A percentile compares a stretch with the other conserved stretches of the same genome.
phyloP scores from a whole-genome alignment of 2,113 vertebrate species.

The Rhabdomys dilectus region DNA sequence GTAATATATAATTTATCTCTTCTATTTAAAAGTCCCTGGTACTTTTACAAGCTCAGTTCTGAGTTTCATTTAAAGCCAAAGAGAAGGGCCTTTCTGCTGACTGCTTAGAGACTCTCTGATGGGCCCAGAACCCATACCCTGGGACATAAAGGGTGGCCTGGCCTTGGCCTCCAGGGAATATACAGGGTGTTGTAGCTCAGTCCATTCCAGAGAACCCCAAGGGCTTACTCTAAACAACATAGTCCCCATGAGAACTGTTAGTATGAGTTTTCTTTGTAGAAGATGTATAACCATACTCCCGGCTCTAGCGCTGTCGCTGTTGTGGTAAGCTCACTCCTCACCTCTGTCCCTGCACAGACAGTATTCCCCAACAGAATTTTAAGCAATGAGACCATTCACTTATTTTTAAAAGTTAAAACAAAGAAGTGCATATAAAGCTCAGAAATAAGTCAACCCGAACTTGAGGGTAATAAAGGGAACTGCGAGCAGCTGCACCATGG shows the following conservation, averaged over 20 bases:
- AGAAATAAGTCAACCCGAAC: conserved; percentile 23
- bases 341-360: not conserved
- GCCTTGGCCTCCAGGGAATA: not conserved
- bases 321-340: not conserved
- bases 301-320: not conserved
- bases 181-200: not conserved
- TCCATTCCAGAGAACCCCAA: not conserved
- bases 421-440: conserved; percentile 3
- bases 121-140: not conserved
- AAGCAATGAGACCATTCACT: not conserved
- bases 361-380: not conserved
- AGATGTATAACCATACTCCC: not conserved
- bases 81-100: not conserved
- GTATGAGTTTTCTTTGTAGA: not conserved
- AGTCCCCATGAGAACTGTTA: not conserved
- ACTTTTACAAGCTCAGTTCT: conserved; percentile 4
- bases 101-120: not conserved
- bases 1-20: not conserved
- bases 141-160: not conserved
- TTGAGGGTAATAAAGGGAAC: not conserved
- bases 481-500: not conserved
- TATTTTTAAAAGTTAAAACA: conserved; percentile 4
- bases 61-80: not conserved
- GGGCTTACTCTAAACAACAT: not conserved
- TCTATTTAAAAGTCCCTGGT: not conserved